phyloP scores from a whole-genome alignment of 2,888 invertebrate species.

The Parnassius apollo region DNA sequence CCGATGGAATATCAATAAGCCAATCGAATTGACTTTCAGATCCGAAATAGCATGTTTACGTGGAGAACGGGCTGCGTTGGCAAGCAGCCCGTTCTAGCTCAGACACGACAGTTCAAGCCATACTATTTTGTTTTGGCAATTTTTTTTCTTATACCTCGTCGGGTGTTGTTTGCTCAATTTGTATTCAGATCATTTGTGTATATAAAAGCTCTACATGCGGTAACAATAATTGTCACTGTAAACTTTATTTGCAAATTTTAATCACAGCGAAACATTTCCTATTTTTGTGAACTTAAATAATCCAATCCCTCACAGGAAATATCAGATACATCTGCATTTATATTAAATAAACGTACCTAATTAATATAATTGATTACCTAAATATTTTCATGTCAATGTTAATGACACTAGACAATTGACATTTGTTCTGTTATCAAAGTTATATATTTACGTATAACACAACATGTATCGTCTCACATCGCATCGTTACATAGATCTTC shows the following conservation, averaged over 20 bases:
- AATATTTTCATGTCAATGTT: constrained; percentile 4
- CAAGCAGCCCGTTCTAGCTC: too few relatives aligned
- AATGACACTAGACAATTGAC: constrained; percentile 46
- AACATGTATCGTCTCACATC: constrained; percentile 40
- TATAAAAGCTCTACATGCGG: constrained; percentile 6
- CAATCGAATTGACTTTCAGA: constrained; percentile 61
- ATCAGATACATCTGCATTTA: too few relatives aligned
- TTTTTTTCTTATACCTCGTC: constrained; percentile 48
- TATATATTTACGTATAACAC: constrained; percentile 38
- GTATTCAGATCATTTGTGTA: constrained; percentile 15
- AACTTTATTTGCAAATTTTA: constrained; percentile 1
- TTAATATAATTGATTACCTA: too few relatives aligned
- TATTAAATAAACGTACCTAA: too few relatives aligned
- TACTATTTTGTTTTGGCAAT: constrained; percentile 70
- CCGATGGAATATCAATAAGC: constrained; percentile 50
- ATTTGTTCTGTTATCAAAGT: constrained; percentile 43
- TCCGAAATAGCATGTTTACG: constrained; percentile 80
- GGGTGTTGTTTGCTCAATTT: constrained; percentile 44
- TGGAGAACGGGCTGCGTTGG: constrained; percentile 59
- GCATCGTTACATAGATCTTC: constrained; percentile 43
- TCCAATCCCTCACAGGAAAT: too few relatives aligned
- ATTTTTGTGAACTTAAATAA: too few relatives aligned
- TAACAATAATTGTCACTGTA: not conserved
- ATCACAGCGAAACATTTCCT: not conserved
- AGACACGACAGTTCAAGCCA: constrained; percentile 59